Evolutionary conservation across 2,888 invertebrate genomes (phyloP), one percentile per base, ranked within the genome.

Genomic region (Epirrita christyi): DNA sequence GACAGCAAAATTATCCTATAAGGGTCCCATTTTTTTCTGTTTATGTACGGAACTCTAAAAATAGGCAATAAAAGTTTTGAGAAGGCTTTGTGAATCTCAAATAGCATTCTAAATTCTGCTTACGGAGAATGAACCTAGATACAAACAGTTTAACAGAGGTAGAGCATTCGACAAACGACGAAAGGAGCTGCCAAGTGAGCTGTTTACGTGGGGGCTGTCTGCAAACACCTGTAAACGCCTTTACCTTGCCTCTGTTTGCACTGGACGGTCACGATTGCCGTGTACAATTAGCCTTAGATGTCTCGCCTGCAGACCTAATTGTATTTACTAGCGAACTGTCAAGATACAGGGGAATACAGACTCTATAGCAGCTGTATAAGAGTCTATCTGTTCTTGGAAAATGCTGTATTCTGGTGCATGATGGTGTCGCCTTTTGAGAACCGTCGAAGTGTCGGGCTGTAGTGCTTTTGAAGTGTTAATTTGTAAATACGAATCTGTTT

Each of bases 161-260:
- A 14, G 34, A 43, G 54, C 44, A 62, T 60, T 62, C 63, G 62
- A 67, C 60, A 60, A 55, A 59, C 62, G 55, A 76, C 77, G 73
- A 81, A 82, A 87, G 86, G 85, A 82, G 73, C 78, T 78, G 75
- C 76, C 54, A 78, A 77, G 66, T 70, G 75, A 76, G 77, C 78
- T 88, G 86, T 90, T 90, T 89, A 87, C 86, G 86, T 87, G 86
- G 80, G 88, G 88, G 85, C 80, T 79, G 82, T 86, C 81, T 70
- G 83, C 85, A 86, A 86, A 89, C 86, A 89, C 84, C 83, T 85
- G 85, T 82, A 80, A 81, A 82, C 83, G 78, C 82, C 82, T 81
- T 80, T 78, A 68, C 76, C 72, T 78, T 71, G 73, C 73, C 72
- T 74, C 78, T 88, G 80, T 89, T 88, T 88, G 80, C 73, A 78